phyloP scores from a whole-genome alignment of 37 sponge, comb jelly and placozoan genomes.

The Mnemiopsis leidyi region DNA sequence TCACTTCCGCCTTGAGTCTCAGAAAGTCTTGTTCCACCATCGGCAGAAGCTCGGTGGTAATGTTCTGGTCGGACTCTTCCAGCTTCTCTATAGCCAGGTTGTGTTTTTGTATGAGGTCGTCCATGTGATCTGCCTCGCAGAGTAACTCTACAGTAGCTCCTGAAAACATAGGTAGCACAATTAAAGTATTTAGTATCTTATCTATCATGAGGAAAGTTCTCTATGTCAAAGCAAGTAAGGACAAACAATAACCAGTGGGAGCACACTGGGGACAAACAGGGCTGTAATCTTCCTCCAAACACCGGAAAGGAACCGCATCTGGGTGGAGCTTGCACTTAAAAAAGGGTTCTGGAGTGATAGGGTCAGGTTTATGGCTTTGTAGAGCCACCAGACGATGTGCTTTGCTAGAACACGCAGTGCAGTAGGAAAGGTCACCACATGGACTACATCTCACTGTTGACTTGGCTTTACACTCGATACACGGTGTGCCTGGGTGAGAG shows the following conservation, averaged over 20 bases:
- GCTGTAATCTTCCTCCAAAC: not conserved
- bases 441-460: not conserved
- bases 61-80: not conserved
- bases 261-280: slow-evolving; percentile 48
- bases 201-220: too few species aligned
- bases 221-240: too few species aligned
- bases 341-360: not conserved
- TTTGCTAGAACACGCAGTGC: not conserved
- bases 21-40: slow-evolving; percentile 10
- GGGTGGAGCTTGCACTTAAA: not conserved
- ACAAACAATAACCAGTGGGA: not conserved
- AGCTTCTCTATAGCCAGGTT: not conserved
- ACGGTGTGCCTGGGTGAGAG: not conserved
- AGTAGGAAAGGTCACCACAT: slow-evolving; percentile 6
- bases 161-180: too few species aligned
- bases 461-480: slow-evolving; percentile 9
- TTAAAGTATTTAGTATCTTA: too few species aligned
- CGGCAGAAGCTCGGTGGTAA: not conserved
- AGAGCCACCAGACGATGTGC: slow-evolving; percentile 1
- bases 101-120: not conserved
- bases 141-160: not conserved
- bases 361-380: not conserved
- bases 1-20: not conserved
- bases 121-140: slow-evolving; percentile 5
- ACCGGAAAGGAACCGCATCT: not conserved